Conservation (phyloP, 2,888 invertebrate genomes). For the Oscheius onirici region DNA sequence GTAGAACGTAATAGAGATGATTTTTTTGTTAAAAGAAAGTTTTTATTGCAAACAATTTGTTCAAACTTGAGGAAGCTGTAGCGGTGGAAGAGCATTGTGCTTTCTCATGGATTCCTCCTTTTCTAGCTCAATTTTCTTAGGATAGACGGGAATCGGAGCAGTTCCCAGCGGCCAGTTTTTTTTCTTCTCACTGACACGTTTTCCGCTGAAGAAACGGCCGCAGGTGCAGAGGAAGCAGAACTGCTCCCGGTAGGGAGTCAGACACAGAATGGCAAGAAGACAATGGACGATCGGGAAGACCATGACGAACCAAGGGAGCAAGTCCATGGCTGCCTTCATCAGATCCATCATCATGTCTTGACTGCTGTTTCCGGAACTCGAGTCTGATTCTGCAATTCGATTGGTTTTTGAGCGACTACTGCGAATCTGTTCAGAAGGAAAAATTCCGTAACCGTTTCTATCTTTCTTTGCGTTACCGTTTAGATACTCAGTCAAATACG, state of each 20-base stretch:
- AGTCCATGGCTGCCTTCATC: constrained; percentile 42
- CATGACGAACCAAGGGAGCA: constrained; percentile 55
- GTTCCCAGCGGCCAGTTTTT: constrained; percentile 24
- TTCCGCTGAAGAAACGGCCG: constrained; percentile 18
- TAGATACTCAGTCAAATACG: no score
- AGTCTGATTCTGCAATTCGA: no score
- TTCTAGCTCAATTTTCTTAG: background rate
- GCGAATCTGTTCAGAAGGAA: no score
- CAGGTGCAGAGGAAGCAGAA: constrained; percentile 34
- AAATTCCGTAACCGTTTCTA: no score
- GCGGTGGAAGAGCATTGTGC: background rate
- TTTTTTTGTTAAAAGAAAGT: background rate
- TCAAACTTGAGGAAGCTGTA: background rate
- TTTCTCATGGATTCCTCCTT: background rate
- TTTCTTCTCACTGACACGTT: background rate
- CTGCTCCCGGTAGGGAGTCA: constrained; percentile 50
- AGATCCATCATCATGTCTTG: constrained; percentile 37
- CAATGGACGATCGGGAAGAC: constrained; percentile 53
- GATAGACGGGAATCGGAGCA: constrained; percentile 14
- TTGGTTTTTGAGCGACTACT: no score
- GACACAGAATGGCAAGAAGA: constrained; percentile 44
- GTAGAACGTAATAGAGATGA: no score
- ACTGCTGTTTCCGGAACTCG: background rate
- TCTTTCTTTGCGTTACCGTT: no score
- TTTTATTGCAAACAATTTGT: background rate